phyloP scores from a whole-genome alignment of 2,888 invertebrate genomes.

The Chrysotoxum bicinctum region DNA sequence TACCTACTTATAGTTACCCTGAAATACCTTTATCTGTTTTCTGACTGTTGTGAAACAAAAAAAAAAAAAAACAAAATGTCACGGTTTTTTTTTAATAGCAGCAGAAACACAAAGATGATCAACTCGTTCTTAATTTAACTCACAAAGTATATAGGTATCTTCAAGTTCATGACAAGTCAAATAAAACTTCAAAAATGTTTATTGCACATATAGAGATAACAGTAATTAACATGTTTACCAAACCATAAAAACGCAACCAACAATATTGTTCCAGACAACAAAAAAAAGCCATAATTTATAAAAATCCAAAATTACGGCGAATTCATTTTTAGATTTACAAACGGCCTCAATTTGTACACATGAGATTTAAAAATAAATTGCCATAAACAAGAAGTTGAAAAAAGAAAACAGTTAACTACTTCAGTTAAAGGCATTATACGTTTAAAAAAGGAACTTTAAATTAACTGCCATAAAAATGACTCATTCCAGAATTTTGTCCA shows the following conservation, averaged over 20 bases:
- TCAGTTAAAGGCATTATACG: not conserved
- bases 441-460: conserved; percentile 33
- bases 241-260: not conserved
- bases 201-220: conserved; percentile 1
- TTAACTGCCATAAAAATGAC: conserved; percentile 48
- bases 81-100: not conserved
- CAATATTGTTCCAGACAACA: not conserved
- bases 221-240: conserved; percentile 19
- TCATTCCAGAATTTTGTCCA: conserved; percentile 32
- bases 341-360: not conserved
- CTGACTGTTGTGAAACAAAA: no score
- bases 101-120: not conserved
- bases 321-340: conserved; percentile 7
- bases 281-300: not conserved
- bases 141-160: not conserved
- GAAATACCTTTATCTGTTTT: no score
- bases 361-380: conserved; percentile 5
- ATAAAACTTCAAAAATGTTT: not conserved
- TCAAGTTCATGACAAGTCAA: conserved; percentile 22
- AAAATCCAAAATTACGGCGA: not conserved
- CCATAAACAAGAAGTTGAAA: not conserved
- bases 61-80: no score
- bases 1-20: no score
- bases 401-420: not conserved
- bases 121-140: not conserved